A percentile compares a stretch with the other conserved stretches of the same genome.
Evolutionary conservation across 2,797 vertebrate species (phyloP).

Genomic region (Apogon hyalosoma): DNA sequence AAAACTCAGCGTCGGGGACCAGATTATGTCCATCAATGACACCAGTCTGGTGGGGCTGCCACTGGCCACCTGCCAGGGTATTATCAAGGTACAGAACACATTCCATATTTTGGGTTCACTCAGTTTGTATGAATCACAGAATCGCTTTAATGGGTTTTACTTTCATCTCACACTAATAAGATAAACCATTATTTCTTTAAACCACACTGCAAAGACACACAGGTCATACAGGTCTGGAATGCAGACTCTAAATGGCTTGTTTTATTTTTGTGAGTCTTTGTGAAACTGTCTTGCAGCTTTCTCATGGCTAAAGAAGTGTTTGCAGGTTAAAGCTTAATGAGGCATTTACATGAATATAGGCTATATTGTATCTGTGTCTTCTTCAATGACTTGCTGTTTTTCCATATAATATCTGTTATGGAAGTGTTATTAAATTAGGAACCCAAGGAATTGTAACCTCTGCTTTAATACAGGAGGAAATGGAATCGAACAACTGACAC

Average conservation of each 20-base stretch:
- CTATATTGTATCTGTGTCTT: no score
- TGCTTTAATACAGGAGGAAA: no score
- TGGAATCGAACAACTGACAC: no score
- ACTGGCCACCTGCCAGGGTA: constrained; percentile 95
- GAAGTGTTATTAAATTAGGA: no score
- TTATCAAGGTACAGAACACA: constrained; percentile 90
- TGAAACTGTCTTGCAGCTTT: background rate
- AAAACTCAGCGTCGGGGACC: constrained; percentile 96
- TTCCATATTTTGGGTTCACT: constrained; percentile 3
- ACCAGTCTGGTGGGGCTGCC: constrained; percentile 89
- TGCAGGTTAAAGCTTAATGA: no score
- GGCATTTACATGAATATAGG: no score
- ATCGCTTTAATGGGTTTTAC: background rate
- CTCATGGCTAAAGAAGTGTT: no score
- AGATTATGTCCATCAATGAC: constrained; percentile 97
- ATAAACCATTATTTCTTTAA: background rate
- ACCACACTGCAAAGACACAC: background rate
- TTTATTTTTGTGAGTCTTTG: background rate
- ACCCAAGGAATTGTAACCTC: no score
- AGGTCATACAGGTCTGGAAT: no score
- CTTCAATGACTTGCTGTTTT: no score
- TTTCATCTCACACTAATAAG: background rate
- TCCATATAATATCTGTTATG: no score
- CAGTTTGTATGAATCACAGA: background rate
- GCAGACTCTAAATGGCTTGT: background rate